Conservation (phyloP, 1,140 invertebrate genomes). For the Apis mellifera region DNA sequence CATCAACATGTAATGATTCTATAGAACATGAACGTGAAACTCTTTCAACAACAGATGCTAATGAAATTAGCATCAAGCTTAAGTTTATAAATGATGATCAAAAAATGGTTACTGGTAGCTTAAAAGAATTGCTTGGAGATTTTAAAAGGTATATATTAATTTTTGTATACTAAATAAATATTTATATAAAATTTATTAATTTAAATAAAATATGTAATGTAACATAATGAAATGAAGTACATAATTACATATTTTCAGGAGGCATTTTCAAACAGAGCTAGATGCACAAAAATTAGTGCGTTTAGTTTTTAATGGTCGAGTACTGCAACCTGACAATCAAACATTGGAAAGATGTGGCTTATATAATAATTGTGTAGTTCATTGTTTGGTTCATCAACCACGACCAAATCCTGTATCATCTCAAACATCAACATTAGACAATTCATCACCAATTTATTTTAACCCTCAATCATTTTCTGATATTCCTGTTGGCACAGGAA, state of each 20-base stretch:
- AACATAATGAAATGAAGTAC: neutral
- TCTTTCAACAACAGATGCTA: slow-evolving; percentile 58
- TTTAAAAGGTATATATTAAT: slow-evolving; percentile 87
- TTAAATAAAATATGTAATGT: neutral
- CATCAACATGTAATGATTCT: slow-evolving; percentile 18
- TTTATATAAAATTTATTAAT: neutral
- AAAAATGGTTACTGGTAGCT: slow-evolving; percentile 88
- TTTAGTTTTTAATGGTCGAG: slow-evolving; percentile 93
- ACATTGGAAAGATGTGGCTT: slow-evolving; percentile 91
- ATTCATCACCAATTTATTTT: slow-evolving; percentile 72
- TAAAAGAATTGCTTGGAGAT: slow-evolving; percentile 89
- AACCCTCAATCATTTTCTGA: slow-evolving; percentile 73
- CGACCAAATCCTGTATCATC: slow-evolving; percentile 67
- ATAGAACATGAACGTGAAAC: slow-evolving; percentile 56
- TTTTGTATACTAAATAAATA: neutral
- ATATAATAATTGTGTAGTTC: slow-evolving; percentile 93
- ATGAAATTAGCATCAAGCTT: slow-evolving; percentile 88
- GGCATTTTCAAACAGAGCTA: slow-evolving; percentile 91
- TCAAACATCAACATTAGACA: slow-evolving; percentile 63
- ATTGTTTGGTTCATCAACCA: slow-evolving; percentile 89
- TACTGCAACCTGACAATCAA: slow-evolving; percentile 88
- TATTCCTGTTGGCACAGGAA: slow-evolving; percentile 74
- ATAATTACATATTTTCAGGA: slow-evolving; percentile 80
- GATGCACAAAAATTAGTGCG: slow-evolving; percentile 89
- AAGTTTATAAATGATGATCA: slow-evolving; percentile 94